Percentiles rank a stretch among this genome's conserved stretches.
phyloP scores from a whole-genome alignment of 2,113 vertebrate genomes.

The Stigmatopora argus region DNA sequence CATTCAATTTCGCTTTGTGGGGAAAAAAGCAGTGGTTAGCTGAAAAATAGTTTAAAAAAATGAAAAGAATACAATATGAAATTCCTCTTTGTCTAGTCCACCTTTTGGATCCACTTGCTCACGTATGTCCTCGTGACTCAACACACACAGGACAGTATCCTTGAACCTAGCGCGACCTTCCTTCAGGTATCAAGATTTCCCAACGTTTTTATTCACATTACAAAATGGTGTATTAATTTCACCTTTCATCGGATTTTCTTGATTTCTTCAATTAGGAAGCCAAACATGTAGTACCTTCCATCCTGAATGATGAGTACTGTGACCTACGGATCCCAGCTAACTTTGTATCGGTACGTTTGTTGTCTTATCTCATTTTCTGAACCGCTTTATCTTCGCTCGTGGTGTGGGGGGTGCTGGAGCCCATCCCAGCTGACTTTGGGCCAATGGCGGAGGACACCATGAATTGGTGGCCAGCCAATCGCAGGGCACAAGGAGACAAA shows the following conservation, averaged over 20 bases:
- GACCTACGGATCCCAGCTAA: constrained; percentile 32
- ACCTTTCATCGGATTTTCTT: background rate
- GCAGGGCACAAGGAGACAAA: background rate
- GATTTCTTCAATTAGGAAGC: constrained; percentile 29
- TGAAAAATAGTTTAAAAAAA: too few relatives aligned
- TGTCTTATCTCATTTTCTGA: background rate
- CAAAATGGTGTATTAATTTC: background rate
- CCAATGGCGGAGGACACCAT: too few relatives aligned
- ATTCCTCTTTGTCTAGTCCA: constrained; percentile 28
- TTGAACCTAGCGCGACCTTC: constrained; percentile 33
- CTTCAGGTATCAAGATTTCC: constrained; percentile 31
- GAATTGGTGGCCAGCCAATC: too few relatives aligned
- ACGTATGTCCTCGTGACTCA: constrained; percentile 17
- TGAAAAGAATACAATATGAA: too few relatives aligned
- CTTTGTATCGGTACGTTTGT: constrained; percentile 34
- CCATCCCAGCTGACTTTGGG: too few relatives aligned
- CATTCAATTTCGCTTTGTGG: too few relatives aligned
- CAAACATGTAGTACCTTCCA: background rate
- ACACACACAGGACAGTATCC: constrained; percentile 1
- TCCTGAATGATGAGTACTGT: constrained; percentile 8
- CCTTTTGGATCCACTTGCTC: constrained; percentile 54
- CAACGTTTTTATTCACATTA: background rate
- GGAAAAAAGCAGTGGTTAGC: too few relatives aligned
- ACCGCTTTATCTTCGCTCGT: too few relatives aligned
- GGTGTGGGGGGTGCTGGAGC: too few relatives aligned